These are phyloP conservation scores for Sceloporus tristichus DNA, from an alignment of 2,113 vertebrate species.

Conservation along the genomic window DNA sequence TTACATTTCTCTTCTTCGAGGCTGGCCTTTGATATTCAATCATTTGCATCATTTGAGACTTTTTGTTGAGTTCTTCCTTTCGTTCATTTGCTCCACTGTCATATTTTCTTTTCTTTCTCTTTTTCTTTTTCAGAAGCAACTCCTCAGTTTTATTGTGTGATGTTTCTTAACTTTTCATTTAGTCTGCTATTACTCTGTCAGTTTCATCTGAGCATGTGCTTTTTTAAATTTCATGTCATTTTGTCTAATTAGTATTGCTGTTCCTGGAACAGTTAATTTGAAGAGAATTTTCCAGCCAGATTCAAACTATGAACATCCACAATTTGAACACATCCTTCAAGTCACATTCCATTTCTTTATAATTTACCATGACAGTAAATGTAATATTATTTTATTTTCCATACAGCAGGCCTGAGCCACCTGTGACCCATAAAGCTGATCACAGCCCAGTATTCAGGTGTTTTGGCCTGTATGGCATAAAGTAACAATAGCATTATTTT, in stretches of 20 bases:
- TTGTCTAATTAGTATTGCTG: background rate
- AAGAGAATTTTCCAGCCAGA: background rate
- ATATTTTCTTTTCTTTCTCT: background rate
- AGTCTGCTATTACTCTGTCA: background rate
- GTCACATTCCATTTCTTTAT: background rate
- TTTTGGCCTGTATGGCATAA: background rate
- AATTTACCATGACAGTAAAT: background rate
- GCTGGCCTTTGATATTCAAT: constrained; percentile 10
- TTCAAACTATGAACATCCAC: background rate
- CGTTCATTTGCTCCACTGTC: background rate
- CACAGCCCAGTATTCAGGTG: background rate
- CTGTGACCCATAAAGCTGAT: background rate
- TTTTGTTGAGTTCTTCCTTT: background rate
- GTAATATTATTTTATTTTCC: background rate
- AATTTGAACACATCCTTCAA: background rate
- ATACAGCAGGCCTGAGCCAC: background rate
- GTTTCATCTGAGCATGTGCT: background rate
- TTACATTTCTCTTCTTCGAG: background rate
- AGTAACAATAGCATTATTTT: background rate
- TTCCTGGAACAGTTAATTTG: background rate
- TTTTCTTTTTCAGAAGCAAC: background rate
- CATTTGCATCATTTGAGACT: background rate
- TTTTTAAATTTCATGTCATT: background rate
- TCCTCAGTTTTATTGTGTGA: background rate
- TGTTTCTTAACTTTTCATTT: background rate